Base-by-base conservation (phyloP, 2,797 vertebrate genomes). In the Sebastes nivosus region DNA sequence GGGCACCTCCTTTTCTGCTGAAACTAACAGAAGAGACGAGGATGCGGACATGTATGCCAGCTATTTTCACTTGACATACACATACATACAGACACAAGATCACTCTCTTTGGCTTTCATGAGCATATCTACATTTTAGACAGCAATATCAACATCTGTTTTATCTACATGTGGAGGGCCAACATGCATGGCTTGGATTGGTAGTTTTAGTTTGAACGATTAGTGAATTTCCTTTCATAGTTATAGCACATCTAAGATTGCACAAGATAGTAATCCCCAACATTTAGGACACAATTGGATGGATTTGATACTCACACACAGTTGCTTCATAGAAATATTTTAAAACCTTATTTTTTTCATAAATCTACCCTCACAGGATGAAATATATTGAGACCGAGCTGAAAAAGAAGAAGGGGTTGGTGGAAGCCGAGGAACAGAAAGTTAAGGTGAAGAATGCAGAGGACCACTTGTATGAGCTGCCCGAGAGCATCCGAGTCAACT, bases 11-110 rank as follows among this genome's bases (percentile, higher is more conserved):
- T 99, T 99, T 89, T 99, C 99, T 1, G 99, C 98, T 14, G 98
- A 99, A 88, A 99, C 98, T 29, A 99, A 99, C 94, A 95, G 98
- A 90, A 94, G 98, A 85, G 99, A 99, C 59, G 99, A 99, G 89
- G 99, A 99, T 76, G 98, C 99, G 1, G 98, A 99, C 95, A 99
- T 99, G 99, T 99, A 95, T 38, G 96, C 80, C 5, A 16, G 6
- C 3, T 52, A 80, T 63, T 22, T 25, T 10, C 2, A 24, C 1
- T 34, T 38, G 14, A 64, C 6, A 46, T 2, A 63, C 10, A 27
- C 22, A 50, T 20, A n/a, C 20, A 54, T 2, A 24, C 20, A 60
- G 6, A 30, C 8, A 46, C 13, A 9, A 0, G 1, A 2, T 20
- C n/a, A 16, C 13, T 38, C 13, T 54, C 6, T 55, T 16, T 68